Percentiles rank a stretch among this genome's conserved stretches.
Evolutionary conservation across 1,140 invertebrate genomes (phyloP).

Genomic region (Eupristina koningsbergeri): DNA sequence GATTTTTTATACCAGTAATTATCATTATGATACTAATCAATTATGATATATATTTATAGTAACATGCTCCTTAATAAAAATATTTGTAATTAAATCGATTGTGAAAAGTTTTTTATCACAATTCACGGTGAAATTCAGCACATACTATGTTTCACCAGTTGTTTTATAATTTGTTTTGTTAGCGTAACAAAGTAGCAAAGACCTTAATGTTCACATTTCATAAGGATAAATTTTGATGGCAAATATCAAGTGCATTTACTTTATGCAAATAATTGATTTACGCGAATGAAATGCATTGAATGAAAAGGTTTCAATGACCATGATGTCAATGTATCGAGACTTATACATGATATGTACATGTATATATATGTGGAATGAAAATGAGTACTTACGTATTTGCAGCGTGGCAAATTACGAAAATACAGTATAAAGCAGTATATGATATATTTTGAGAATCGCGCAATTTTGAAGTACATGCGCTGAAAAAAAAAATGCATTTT

Average conservation of each 20-base stretch:
- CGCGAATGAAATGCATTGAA: slow-evolving; percentile 37
- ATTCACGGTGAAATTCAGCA: neutral
- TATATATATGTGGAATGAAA: too few relatives aligned
- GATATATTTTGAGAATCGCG: slow-evolving; percentile 13
- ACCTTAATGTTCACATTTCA: slow-evolving; percentile 32
- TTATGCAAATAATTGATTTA: slow-evolving; percentile 14
- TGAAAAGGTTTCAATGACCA: neutral
- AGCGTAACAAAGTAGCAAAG: slow-evolving; percentile 21
- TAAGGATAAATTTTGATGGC: slow-evolving; percentile 23
- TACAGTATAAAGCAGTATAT: slow-evolving; percentile 21
- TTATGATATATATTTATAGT: slow-evolving; percentile 10
- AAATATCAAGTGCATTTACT: neutral
- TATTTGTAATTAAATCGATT: slow-evolving; percentile 32
- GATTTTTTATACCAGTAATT: slow-evolving; percentile 49
- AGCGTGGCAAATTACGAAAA: slow-evolving; percentile 12
- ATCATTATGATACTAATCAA: slow-evolving; percentile 41
- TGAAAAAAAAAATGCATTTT: slow-evolving; percentile 5
- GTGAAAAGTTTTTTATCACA: slow-evolving; percentile 35
- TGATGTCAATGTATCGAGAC: too few relatives aligned
- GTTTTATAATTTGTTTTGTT: slow-evolving; percentile 42
- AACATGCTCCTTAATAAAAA: slow-evolving; percentile 35
- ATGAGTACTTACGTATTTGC: slow-evolving; percentile 29
- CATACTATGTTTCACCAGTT: slow-evolving; percentile 25
- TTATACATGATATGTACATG: too few relatives aligned
- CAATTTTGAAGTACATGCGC: slow-evolving; percentile 12